These are phyloP conservation scores for Drosophila nr. perissopoda DNA, from an alignment of 2,888 invertebrate species.

Conservation along the genomic window DNA sequence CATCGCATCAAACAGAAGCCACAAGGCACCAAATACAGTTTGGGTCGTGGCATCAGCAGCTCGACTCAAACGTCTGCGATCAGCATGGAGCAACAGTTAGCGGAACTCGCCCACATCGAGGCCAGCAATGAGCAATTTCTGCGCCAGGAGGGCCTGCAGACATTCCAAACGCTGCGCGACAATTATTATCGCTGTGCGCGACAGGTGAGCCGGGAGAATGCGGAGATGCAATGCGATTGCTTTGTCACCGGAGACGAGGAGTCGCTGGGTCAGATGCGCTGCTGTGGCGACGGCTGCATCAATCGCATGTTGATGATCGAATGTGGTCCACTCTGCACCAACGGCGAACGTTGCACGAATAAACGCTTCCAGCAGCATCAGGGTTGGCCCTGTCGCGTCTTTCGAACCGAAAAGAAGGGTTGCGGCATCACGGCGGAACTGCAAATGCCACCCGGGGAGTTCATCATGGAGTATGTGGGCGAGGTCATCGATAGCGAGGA, in stretches of 20 bases:
- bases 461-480: conserved; percentile 99
- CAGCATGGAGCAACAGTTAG: conserved; percentile 81
- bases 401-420: conserved; percentile 97
- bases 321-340: conserved; percentile 97
- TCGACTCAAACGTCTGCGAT: conserved; percentile 85
- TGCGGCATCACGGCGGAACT: conserved; percentile 91
- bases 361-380: conserved; percentile 95
- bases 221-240: conserved; percentile 98
- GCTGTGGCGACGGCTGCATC: conserved; percentile 98
- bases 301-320: conserved; percentile 98
- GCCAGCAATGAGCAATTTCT: conserved; percentile 82
- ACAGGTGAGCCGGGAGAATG: conserved; percentile 94
- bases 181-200: conserved; percentile 94
- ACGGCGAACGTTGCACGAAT: conserved; percentile 96
- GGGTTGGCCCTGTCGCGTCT: conserved; percentile 93
- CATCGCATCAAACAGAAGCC: conserved; percentile 92
- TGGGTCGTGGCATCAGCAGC: conserved; percentile 86
- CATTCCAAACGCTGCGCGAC: conserved; percentile 92
- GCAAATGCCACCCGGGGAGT: conserved; percentile 88
- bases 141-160: conserved; percentile 87
- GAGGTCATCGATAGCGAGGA: conserved; percentile 97
- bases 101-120: conserved; percentile 81
- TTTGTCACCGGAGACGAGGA: conserved; percentile 95
- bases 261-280: conserved; percentile 92
- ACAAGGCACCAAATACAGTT: conserved; percentile 81